phyloP scores from a whole-genome alignment of 1,140 invertebrate species.

The Agrypnia vestita region DNA sequence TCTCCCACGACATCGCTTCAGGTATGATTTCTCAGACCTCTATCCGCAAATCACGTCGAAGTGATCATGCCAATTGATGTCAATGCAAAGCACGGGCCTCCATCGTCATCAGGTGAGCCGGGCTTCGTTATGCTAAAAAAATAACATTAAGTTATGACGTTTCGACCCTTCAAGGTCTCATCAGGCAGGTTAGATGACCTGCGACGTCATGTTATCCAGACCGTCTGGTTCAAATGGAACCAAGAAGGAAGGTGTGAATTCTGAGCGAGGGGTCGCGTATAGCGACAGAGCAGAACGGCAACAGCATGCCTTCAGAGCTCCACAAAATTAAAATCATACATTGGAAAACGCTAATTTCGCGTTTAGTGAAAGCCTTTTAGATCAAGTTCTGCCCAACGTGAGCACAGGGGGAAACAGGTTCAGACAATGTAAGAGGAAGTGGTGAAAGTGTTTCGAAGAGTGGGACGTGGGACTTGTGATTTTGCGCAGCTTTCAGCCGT shows the following conservation, averaged over 20 bases:
- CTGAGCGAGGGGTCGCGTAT: not conserved
- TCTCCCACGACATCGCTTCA: too few species aligned
- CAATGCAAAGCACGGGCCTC: too few species aligned
- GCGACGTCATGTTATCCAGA: slow-evolving; percentile 45
- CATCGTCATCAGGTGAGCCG: too few species aligned
- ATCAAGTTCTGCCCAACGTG: not conserved
- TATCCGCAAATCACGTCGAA: too few species aligned
- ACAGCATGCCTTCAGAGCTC: not conserved
- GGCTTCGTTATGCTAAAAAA: too few species aligned
- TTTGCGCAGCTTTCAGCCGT: not conserved
- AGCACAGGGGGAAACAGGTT: not conserved
- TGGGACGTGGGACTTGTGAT: not conserved
- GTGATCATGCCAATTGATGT: too few species aligned
- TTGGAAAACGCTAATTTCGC: not conserved
- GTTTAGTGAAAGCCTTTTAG: not conserved
- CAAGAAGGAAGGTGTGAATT: slow-evolving; percentile 22
- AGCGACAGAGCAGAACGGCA: not conserved
- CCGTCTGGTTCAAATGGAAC: slow-evolving; percentile 35
- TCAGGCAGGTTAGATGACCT: slow-evolving; percentile 52
- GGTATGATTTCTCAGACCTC: too few species aligned
- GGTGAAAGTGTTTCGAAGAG: not conserved
- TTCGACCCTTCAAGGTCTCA: slow-evolving; percentile 48
- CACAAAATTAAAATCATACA: not conserved
- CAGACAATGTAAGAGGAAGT: slow-evolving; percentile 5
- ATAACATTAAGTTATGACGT: slow-evolving; percentile 5